phyloP scores from a whole-genome alignment of 2,888 invertebrate species.

The Cantharis rufa region DNA sequence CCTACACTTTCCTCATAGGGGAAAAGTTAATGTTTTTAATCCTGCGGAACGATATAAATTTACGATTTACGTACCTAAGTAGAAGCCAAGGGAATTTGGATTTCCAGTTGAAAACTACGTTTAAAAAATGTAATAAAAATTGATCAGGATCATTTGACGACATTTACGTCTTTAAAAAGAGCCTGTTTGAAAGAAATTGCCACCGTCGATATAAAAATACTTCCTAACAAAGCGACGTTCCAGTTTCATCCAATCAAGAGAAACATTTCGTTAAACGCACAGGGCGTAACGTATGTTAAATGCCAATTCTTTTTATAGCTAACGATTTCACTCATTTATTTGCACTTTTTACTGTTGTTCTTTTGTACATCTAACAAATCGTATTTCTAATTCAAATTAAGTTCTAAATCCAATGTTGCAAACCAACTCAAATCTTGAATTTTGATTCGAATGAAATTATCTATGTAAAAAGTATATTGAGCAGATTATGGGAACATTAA shows the following conservation, averaged over 20 bases:
- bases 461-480: neutral
- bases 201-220: conserved; percentile 15
- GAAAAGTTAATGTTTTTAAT: conserved; percentile 36
- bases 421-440: neutral
- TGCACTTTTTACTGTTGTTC: conserved; percentile 6
- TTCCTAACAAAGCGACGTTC: conserved; percentile 18
- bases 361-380: neutral
- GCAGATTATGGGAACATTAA: neutral
- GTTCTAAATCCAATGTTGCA: neutral
- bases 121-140: conserved; percentile 25
- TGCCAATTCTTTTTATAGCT: conserved; percentile 27
- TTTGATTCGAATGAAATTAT: neutral
- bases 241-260: conserved; percentile 30
- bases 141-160: conserved; percentile 19
- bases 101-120: conserved; percentile 15
- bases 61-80: conserved; percentile 11
- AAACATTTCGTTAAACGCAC: conserved; percentile 30
- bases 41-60: conserved; percentile 29
- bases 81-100: conserved; percentile 13
- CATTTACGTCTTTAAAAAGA: conserved; percentile 22
- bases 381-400: neutral
- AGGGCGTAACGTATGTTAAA: conserved; percentile 34
- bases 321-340: conserved; percentile 31
- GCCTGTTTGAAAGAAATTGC: conserved; percentile 22
- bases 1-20: conserved; percentile 14